Conservation (phyloP, 2,113 vertebrate species). For the Zapornia atra region DNA sequence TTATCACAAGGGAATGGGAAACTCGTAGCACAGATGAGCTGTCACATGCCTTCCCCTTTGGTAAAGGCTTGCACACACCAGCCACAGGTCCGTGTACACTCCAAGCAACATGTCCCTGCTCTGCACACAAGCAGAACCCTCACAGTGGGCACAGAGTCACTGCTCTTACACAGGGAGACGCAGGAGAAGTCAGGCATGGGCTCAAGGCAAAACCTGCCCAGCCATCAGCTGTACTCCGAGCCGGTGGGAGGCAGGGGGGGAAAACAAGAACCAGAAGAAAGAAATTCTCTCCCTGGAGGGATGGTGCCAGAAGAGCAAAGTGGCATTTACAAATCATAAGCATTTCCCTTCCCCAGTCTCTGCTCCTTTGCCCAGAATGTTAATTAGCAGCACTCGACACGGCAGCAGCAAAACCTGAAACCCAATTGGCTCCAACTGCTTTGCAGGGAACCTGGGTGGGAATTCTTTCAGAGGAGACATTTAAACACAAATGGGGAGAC, state of each 20-base stretch:
- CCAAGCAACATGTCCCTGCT: neutral
- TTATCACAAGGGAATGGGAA: slow-evolving; percentile 30
- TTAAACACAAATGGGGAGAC: neutral
- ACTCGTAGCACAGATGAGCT: neutral
- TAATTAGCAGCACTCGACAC: slow-evolving; percentile 42
- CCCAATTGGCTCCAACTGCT: neutral
- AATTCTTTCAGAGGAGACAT: neutral
- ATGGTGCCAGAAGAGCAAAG: neutral
- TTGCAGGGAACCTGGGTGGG: neutral
- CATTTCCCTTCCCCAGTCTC: neutral
- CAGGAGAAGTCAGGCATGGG: neutral
- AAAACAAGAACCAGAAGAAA: neutral
- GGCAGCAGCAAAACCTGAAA: neutral
- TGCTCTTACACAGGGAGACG: neutral
- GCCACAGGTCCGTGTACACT: neutral
- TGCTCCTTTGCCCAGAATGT: slow-evolving; percentile 51
- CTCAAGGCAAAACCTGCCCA: neutral
- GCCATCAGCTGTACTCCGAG: neutral
- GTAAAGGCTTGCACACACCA: neutral
- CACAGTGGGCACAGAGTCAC: no score
- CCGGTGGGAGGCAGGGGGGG: neutral
- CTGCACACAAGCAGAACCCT: neutral
- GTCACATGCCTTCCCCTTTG: neutral
- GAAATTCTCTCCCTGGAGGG: neutral
- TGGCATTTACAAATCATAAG: slow-evolving; percentile 59